Conservation (phyloP, 2,113 vertebrate species). For the Sardina pilchardus region DNA sequence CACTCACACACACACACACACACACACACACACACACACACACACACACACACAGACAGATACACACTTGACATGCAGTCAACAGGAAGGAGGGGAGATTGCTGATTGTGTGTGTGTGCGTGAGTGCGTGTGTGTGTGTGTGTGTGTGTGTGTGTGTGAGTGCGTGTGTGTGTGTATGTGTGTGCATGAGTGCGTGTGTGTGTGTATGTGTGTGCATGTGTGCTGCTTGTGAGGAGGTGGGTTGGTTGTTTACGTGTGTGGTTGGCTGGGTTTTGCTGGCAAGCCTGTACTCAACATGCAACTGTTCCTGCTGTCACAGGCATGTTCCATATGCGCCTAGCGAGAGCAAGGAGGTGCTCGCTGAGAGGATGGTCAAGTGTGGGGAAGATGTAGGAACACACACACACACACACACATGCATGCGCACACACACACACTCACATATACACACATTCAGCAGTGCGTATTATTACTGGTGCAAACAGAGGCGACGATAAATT, state of each 20-base stretch:
- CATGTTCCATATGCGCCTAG: conserved; percentile 45
- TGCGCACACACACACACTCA: background rate
- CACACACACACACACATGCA: background rate
- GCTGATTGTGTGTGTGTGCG: conserved; percentile 26
- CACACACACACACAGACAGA: conserved; percentile 20
- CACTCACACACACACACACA: conserved; percentile 21
- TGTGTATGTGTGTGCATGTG: conserved; percentile 21
- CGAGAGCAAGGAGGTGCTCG: conserved; percentile 34
- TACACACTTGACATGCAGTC: conserved; percentile 38
- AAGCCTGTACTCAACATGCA: conserved; percentile 60
- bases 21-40: conserved; percentile 20
- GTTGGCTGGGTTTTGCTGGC: conserved; percentile 22
- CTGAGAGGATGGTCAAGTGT: conserved; percentile 27
- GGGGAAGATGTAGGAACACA: conserved; percentile 51
- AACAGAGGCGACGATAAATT: background rate
- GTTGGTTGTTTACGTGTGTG: conserved; percentile 25
- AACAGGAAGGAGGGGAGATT: conserved; percentile 36
- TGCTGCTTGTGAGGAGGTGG: conserved; percentile 26
- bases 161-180: conserved; percentile 22
- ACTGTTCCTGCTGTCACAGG: conserved; percentile 45
- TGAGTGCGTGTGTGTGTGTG: conserved; percentile 25
- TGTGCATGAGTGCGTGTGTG: conserved; percentile 23
- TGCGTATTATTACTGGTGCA: background rate
- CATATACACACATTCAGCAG: background rate
- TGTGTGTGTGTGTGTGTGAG: too few relatives aligned